phyloP scores from a whole-genome alignment of 2,797 vertebrate genomes.

The Alosa sapidissima region DNA sequence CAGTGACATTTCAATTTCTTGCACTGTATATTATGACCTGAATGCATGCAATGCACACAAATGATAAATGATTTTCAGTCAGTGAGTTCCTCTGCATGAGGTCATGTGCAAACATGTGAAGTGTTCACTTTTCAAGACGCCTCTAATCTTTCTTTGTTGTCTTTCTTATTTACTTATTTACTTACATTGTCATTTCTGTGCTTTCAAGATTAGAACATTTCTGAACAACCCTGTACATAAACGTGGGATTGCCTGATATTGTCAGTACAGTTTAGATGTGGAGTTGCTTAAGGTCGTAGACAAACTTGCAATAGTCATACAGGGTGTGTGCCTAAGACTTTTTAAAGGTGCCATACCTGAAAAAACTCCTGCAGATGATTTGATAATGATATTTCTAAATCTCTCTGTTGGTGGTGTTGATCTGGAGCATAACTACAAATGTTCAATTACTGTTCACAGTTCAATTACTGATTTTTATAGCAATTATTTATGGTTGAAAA shows the following conservation, averaged over 20 bases:
- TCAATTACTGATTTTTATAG: background rate
- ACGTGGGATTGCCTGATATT: background rate
- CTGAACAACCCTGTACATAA: background rate
- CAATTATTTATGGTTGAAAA: background rate
- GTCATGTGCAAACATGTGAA: background rate
- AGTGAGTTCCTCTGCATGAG: background rate
- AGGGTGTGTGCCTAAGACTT: background rate
- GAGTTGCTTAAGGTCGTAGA: background rate
- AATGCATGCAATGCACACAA: background rate
- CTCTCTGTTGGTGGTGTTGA: background rate
- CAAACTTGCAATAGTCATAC: background rate
- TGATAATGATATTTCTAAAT: background rate
- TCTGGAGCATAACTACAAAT: background rate
- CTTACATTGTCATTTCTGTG: background rate
- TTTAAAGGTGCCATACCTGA: background rate
- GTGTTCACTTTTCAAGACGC: background rate
- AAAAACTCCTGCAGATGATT: background rate
- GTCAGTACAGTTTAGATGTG: background rate
- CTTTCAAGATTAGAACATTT: background rate
- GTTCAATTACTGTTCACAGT: no score
- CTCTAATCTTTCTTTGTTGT: background rate
- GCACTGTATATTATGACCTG: background rate
- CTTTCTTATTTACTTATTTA: background rate
- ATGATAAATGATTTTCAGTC: background rate
- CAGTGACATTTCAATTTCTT: background rate